phyloP scores from a whole-genome alignment of 2,113 vertebrate species.

The Syngnathus scovelli region DNA sequence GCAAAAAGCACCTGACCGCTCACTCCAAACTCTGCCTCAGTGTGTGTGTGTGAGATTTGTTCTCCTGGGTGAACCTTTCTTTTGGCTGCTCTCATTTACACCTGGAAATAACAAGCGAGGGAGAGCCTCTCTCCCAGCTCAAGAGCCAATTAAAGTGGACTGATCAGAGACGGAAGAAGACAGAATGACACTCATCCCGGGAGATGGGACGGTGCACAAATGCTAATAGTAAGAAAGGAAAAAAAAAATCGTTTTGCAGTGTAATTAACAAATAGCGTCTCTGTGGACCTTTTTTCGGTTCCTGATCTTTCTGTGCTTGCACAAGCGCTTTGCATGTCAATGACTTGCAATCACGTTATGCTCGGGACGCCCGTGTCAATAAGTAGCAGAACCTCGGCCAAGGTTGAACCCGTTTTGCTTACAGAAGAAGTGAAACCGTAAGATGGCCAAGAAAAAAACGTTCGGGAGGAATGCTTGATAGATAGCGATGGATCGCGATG shows the following conservation, averaged over 20 bases:
- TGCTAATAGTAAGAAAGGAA: conserved; percentile 1
- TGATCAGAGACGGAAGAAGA: conserved; percentile 29
- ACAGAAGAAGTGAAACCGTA: neutral
- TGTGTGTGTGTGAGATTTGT: conserved; percentile 1
- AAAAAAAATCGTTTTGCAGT: conserved; percentile 31
- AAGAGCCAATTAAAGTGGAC: conserved; percentile 59
- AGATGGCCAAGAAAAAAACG: too few relatives aligned
- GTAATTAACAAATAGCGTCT: conserved; percentile 57
- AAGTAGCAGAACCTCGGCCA: neutral
- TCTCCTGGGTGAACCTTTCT: conserved; percentile 56
- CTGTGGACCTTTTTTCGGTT: conserved; percentile 26
- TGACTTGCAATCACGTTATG: conserved; percentile 15
- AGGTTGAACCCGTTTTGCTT: neutral
- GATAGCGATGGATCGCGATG: conserved; percentile 23
- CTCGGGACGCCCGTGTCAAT: neutral
- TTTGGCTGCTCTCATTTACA: conserved; percentile 62
- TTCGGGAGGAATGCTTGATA: too few relatives aligned
- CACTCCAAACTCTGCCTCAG: neutral
- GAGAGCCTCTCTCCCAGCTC: conserved; percentile 47
- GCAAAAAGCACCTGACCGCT: neutral
- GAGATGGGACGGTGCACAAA: conserved; percentile 31
- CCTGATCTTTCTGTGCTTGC: conserved; percentile 9
- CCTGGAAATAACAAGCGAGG: conserved; percentile 64
- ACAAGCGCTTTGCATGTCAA: conserved; percentile 42
- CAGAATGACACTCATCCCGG: conserved; percentile 31